phyloP scores from a whole-genome alignment of 1,140 invertebrate species.

The Berghia stephanieae region DNA sequence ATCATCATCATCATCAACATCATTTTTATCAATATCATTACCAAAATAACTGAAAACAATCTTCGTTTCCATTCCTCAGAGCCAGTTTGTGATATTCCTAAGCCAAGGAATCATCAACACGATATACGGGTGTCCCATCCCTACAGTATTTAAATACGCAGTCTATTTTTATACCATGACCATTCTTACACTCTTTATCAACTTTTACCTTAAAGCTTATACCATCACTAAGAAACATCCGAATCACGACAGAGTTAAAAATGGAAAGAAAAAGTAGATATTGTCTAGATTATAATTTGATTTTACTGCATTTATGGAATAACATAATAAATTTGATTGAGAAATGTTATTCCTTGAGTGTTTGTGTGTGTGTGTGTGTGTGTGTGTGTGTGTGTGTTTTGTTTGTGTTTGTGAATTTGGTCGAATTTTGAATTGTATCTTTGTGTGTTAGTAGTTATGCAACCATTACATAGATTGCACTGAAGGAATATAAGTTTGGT shows the following conservation, averaged over 20 bases:
- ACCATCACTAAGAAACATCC: neutral
- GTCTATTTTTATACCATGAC: conserved; percentile 84
- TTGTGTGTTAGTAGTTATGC: too few species aligned
- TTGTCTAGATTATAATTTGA: too few species aligned
- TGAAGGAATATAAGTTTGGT: too few species aligned
- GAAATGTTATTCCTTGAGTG: too few species aligned
- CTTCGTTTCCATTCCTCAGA: conserved; percentile 64
- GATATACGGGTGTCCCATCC: conserved; percentile 83
- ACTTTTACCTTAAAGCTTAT: conserved; percentile 76
- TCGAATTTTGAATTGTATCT: too few species aligned
- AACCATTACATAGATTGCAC: too few species aligned
- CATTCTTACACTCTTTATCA: conserved; percentile 89
- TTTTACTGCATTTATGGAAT: too few species aligned
- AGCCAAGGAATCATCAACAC: conserved; percentile 83
- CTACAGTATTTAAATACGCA: conserved; percentile 58
- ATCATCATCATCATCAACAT: conserved; percentile 8
- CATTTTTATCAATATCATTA: neutral
- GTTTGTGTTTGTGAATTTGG: too few species aligned
- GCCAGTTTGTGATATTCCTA: conserved; percentile 86
- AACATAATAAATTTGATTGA: too few species aligned
- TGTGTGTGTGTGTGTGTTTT: too few species aligned
- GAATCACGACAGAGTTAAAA: neutral
- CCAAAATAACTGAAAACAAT: neutral
- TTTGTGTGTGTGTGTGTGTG: too few species aligned
- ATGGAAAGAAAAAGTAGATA: neutral